Evolutionary conservation across 2,888 invertebrate species (phyloP).

Genomic region (Xestia sexstrigata): DNA sequence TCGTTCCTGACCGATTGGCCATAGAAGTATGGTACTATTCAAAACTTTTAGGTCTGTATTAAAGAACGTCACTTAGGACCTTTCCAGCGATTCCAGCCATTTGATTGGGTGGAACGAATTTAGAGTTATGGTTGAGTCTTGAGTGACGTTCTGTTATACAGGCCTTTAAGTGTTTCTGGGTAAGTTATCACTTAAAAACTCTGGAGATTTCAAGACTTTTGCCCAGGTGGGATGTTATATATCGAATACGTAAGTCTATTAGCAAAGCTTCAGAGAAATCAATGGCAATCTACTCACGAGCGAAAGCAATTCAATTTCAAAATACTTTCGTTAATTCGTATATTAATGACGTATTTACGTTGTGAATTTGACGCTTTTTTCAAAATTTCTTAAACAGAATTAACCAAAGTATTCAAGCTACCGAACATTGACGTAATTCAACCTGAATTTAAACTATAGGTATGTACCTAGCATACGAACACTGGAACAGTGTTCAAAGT

Average conservation of each 20-base stretch:
- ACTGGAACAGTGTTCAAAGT: constrained; percentile 27
- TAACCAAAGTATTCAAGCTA: too few relatives aligned
- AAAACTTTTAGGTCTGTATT: background rate
- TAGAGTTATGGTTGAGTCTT: background rate
- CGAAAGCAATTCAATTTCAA: background rate
- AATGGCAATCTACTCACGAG: background rate
- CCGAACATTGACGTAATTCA: background rate
- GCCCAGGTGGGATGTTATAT: background rate
- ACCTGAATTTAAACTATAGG: background rate
- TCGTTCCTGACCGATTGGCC: too few relatives aligned
- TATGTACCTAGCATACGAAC: background rate
- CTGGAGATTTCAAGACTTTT: background rate
- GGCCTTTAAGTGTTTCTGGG: too few relatives aligned
- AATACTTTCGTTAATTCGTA: background rate
- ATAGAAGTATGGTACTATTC: background rate
- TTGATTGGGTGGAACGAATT: too few relatives aligned
- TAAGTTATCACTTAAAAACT: too few relatives aligned
- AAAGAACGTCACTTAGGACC: too few relatives aligned
- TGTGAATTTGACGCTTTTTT: too few relatives aligned
- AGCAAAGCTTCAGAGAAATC: background rate
- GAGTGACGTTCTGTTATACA: background rate
- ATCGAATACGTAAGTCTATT: background rate
- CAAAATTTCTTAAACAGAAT: background rate
- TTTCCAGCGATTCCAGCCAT: too few relatives aligned
- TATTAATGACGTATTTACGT: background rate